Base-by-base conservation (phyloP, 2,888 invertebrate species). In the Harpalus rufipes region DNA sequence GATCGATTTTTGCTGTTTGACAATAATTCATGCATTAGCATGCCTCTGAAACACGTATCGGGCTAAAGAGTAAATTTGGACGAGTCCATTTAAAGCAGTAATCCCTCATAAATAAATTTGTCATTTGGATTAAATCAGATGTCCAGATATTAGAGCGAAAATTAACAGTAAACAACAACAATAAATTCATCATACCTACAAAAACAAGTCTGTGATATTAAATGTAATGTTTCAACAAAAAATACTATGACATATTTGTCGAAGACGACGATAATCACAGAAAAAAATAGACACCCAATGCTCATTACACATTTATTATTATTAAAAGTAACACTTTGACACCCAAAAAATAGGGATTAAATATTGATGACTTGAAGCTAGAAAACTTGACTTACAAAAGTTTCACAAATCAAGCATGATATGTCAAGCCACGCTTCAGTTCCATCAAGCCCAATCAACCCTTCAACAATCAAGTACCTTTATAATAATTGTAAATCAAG, bases 31-130 rank as follows among this genome's bases (percentile, higher is more conserved):
- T 61, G 8, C 59, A 61, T 61, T 16, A 61, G 10, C 10, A 51
- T 12, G 10, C 44, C 10, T 12, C 12, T 61, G 8, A 8, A 61
- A 18, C 59, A 8, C 7, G 8, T 14, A 18, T 61, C 59, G 0
- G 59, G 59, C 8, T 18, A 8, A 16, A 18, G 25, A 63, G 63
- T 63, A 63, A 25, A 63, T 63, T 63, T 25, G 12, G 25, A 12
- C 25, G 7, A 63, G 21, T n/a, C 25, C 12, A 25, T 63, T 32
- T 63, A 25, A 61, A 63, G 25, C 63, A 25, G 21, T 63, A 25
- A 63, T 63, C 63, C 63, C 4, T 12, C 25, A 63, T 63, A 63
- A 63, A 63, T 63, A 63, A 59, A 59, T 63, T 18, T 63, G 63
- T 63, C 63, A 63, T 25, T 59, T 63, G 25, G 8, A 21, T 63